Conservation (phyloP, 2,113 vertebrate genomes). For the Heterotis niloticus region DNA sequence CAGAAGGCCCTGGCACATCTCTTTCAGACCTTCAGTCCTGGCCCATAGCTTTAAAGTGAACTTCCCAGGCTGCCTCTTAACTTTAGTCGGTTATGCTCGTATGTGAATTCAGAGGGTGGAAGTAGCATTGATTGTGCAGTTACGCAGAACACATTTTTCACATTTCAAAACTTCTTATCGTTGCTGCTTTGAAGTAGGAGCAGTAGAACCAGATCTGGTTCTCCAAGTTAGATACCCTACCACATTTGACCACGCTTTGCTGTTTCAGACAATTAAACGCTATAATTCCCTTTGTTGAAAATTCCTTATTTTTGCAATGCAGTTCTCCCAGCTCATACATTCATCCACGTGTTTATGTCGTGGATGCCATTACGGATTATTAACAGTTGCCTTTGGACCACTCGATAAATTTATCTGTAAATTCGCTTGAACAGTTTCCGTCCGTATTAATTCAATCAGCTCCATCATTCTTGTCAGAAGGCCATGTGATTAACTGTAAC, state of each 20-base stretch:
- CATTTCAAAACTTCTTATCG: constrained; percentile 56
- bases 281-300: neutral
- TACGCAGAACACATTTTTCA: constrained; percentile 45
- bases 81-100: constrained; percentile 18
- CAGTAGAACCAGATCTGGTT: constrained; percentile 43
- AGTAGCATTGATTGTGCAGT: neutral
- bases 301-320: neutral
- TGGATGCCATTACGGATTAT: constrained; percentile 30
- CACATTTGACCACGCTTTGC: neutral
- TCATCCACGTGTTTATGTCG: constrained; percentile 13
- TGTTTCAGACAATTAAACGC: neutral
- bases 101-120: constrained; percentile 38
- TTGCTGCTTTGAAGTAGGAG: constrained; percentile 52
- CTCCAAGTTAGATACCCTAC: constrained; percentile 23
- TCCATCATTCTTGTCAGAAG: constrained; percentile 65
- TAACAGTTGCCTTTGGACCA: constrained; percentile 32
- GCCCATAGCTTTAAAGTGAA: constrained; percentile 59
- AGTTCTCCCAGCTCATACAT: constrained; percentile 34
- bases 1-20: neutral
- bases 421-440: constrained; percentile 40
- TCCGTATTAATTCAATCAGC: constrained; percentile 63
- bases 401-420: constrained; percentile 51
- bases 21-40: constrained; percentile 44
- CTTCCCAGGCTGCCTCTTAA: constrained; percentile 53
- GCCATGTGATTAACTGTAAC: constrained; percentile 55